Percentiles rank a stretch among this genome's conserved stretches.
Conservation (phyloP, 2,797 vertebrate species). For the Sebastes steindachneri region DNA sequence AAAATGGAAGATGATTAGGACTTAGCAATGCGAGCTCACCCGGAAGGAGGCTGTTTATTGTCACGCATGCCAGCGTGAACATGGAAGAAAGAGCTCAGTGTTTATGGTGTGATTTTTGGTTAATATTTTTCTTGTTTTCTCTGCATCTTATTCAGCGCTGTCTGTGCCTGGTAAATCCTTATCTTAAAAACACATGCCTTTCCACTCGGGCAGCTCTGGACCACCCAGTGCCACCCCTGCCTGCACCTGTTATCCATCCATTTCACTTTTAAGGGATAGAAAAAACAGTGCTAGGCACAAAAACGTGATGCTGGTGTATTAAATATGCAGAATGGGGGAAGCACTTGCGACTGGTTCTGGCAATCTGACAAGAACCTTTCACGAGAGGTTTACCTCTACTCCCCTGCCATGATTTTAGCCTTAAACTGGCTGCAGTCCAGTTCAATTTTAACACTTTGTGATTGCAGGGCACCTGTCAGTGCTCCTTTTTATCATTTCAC, state of each 20-base stretch:
- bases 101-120: conserved; percentile 21
- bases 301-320: conserved; percentile 60
- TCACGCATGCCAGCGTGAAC: neutral
- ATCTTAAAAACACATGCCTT: conserved; percentile 66
- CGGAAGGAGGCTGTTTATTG: conserved; percentile 14
- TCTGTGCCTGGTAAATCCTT: conserved; percentile 56
- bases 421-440: conserved; percentile 29
- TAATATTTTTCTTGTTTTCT: conserved; percentile 8
- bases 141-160: neutral
- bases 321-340: conserved; percentile 53
- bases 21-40: neutral
- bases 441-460: conserved; percentile 34
- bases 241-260: conserved; percentile 74
- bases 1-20: conserved; percentile 39
- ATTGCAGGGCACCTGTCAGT: conserved; percentile 11
- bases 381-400: neutral
- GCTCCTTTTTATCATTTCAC: conserved; percentile 41
- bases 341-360: conserved; percentile 19
- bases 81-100: conserved; percentile 1
- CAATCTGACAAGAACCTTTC: conserved; percentile 11
- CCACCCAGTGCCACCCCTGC: conserved; percentile 37
- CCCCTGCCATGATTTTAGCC: neutral
- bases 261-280: conserved; percentile 79
- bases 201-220: conserved; percentile 42
- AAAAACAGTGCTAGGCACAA: conserved; percentile 53